phyloP scores from a whole-genome alignment of 2,888 invertebrate genomes.

The Lasioglossum villosulum region DNA sequence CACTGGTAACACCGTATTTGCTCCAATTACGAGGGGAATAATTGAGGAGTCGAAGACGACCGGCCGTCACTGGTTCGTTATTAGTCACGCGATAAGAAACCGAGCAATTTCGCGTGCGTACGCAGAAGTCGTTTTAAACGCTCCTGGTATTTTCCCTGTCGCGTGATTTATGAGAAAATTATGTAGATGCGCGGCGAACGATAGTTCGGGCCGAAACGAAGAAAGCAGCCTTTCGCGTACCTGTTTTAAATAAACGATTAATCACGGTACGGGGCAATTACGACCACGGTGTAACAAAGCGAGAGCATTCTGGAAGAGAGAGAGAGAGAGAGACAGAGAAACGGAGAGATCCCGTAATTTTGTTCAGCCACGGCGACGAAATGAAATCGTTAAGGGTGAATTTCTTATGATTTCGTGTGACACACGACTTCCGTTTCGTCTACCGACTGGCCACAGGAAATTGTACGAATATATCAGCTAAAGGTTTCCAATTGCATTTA shows the following conservation, averaged over 20 bases:
- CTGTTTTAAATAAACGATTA: slow-evolving; percentile 54
- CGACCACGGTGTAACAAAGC: neutral
- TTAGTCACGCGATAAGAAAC: slow-evolving; percentile 69
- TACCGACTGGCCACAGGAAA: slow-evolving; percentile 27
- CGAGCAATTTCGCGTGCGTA: slow-evolving; percentile 49
- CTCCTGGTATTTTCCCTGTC: slow-evolving; percentile 45
- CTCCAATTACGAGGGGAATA: slow-evolving; percentile 59
- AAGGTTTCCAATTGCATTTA: slow-evolving; percentile 71
- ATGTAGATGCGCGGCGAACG: slow-evolving; percentile 50
- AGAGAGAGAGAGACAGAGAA: neutral
- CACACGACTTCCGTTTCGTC: slow-evolving; percentile 34
- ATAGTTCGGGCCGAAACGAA: slow-evolving; percentile 9
- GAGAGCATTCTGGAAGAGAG: neutral
- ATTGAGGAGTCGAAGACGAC: slow-evolving; percentile 42
- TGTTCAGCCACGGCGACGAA: slow-evolving; percentile 5
- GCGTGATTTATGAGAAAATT: slow-evolving; percentile 56
- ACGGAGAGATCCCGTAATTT: neutral
- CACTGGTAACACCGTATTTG: slow-evolving; percentile 28
- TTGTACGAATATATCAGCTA: slow-evolving; percentile 56
- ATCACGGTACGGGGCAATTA: slow-evolving; percentile 49
- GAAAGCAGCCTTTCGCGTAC: slow-evolving; percentile 33
- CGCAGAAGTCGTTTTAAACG: slow-evolving; percentile 38
- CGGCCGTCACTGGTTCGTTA: slow-evolving; percentile 53
- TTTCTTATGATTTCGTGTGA: slow-evolving; percentile 26
- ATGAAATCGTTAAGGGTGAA: slow-evolving; percentile 26